These are phyloP conservation scores for Philereme vetulata DNA, from an alignment of 2,888 invertebrate genomes.

Conservation along the genomic window DNA sequence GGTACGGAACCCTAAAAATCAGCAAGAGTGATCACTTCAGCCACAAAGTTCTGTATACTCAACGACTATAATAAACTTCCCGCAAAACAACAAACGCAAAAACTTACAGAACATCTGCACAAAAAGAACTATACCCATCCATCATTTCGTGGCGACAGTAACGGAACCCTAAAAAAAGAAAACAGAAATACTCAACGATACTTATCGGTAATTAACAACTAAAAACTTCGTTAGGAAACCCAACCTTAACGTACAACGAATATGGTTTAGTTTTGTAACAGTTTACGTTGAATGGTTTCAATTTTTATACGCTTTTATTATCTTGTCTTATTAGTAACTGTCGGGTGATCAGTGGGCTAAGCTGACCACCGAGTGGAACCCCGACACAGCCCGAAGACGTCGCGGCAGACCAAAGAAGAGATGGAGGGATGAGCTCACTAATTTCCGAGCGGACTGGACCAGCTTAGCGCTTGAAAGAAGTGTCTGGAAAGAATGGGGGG, in stretches of 20 bases:
- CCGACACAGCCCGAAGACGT: no score
- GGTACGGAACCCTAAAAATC: no score
- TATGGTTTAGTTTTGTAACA: neutral
- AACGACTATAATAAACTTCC: neutral
- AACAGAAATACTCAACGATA: slow-evolving; percentile 7
- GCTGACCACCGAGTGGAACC: no score
- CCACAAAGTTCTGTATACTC: neutral
- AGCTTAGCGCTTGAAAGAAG: no score
- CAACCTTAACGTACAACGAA: neutral
- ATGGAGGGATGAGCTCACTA: no score
- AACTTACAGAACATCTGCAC: slow-evolving; percentile 6
- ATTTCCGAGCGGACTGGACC: no score
- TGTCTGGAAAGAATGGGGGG: no score
- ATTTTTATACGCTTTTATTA: no score
- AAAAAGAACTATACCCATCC: slow-evolving; percentile 20
- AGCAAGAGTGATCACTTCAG: neutral
- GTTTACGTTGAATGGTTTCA: no score
- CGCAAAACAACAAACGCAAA: slow-evolving; percentile 3
- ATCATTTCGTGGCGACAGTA: slow-evolving; percentile 23
- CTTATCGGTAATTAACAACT: slow-evolving; percentile 17
- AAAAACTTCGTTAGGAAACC: neutral
- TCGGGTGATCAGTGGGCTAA: no score
- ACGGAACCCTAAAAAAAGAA: slow-evolving; percentile 13
- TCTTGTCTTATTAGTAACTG: no score
- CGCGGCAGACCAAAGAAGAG: no score